Evolutionary conservation across 37 sponge, comb jelly and placozoan species (phyloP).

Genomic region (Agelas oroides): DNA sequence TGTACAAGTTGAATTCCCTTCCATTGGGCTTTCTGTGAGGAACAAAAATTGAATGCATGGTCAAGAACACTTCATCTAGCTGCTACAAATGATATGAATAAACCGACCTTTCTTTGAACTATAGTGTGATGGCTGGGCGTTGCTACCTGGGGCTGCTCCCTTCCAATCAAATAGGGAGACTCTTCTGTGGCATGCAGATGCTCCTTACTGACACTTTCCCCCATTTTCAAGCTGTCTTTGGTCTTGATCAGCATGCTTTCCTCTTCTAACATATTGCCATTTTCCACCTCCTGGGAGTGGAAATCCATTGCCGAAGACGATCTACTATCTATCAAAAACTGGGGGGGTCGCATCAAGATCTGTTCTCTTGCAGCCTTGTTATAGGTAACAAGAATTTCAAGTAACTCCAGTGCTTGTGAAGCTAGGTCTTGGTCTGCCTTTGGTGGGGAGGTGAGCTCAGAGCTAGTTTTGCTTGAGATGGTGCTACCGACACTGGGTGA

Average conservation of each 20-base stretch:
- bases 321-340: constrained; percentile 35
- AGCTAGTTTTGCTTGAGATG: neutral
- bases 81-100: too few relatives aligned
- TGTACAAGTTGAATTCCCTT: constrained; percentile 1
- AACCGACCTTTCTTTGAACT: too few relatives aligned
- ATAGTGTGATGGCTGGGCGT: too few relatives aligned
- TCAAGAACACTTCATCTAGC: too few relatives aligned
- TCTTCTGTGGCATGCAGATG: too few relatives aligned
- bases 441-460: constrained; percentile 10
- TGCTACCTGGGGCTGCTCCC: too few relatives aligned
- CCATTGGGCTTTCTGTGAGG: neutral
- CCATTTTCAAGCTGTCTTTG: too few relatives aligned
- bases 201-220: too few relatives aligned
- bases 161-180: too few relatives aligned
- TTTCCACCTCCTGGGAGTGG: neutral
- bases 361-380: constrained; percentile 18
- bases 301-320: constrained; percentile 28
- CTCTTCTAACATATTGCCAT: too few relatives aligned
- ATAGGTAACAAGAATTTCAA: constrained; percentile 34
- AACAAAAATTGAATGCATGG: too few relatives aligned
- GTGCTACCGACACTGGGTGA: constrained; percentile 8
- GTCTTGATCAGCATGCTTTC: too few relatives aligned
- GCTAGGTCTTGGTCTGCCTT: constrained; percentile 27
- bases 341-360: constrained; percentile 28
- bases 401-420: constrained; percentile 4